phyloP scores from a whole-genome alignment of 2,888 invertebrate species.

The Tetranychus truncatus region DNA sequence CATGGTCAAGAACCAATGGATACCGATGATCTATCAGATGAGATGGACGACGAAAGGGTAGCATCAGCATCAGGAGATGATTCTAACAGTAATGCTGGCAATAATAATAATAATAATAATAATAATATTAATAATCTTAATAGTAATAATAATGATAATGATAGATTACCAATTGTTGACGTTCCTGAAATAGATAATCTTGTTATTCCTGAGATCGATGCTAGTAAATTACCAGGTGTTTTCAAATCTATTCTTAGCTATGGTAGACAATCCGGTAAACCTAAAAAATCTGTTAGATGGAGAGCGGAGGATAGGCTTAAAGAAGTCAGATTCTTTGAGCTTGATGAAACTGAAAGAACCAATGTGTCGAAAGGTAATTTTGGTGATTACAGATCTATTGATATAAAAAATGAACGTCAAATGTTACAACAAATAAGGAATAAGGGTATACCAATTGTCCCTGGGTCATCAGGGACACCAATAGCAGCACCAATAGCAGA shows the following conservation, averaged over 20 bases:
- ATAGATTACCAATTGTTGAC: neutral
- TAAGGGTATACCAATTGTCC: neutral
- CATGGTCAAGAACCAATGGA: neutral
- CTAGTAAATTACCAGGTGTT: neutral
- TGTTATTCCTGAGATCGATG: neutral
- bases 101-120: neutral
- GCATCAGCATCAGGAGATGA: neutral
- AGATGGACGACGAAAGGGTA: neutral
- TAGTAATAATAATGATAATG: neutral
- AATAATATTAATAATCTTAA: neutral
- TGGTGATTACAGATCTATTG: conserved; percentile 13
- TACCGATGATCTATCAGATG: neutral
- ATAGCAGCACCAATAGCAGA: neutral
- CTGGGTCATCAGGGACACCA: neutral
- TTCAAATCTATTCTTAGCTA: conserved; percentile 6
- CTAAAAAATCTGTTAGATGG: conserved; percentile 31
- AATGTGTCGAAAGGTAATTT: conserved; percentile 19
- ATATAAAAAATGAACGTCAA: conserved; percentile 18
- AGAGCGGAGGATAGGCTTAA: conserved; percentile 67
- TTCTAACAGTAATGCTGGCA: neutral
- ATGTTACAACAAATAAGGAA: neutral
- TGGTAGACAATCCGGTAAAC: neutral
- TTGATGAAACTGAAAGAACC: conserved; percentile 77
- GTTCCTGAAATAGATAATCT: neutral
- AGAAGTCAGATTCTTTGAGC: conserved; percentile 69